These are phyloP conservation scores for Cetoscarus ocellatus DNA, from an alignment of 2,797 vertebrate genomes.

Conservation along the genomic window DNA sequence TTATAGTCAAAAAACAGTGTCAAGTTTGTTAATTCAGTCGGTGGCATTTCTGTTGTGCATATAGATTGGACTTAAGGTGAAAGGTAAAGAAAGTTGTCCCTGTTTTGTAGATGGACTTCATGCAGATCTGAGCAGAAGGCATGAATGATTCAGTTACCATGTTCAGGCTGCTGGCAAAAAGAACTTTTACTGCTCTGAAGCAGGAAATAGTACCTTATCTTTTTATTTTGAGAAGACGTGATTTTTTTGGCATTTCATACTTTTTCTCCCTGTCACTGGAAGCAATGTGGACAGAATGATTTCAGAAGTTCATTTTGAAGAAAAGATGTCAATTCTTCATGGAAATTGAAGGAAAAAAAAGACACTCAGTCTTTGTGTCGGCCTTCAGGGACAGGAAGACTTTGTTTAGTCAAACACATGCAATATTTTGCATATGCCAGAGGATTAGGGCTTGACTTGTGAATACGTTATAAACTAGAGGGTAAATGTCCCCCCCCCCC, in stretches of 20 bases:
- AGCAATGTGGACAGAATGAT: slow-evolving; percentile 35
- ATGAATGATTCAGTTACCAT: slow-evolving; percentile 54
- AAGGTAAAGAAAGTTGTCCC: slow-evolving; percentile 56
- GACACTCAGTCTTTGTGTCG: slow-evolving; percentile 1
- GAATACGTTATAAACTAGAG: slow-evolving; percentile 40
- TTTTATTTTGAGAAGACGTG: slow-evolving; percentile 20
- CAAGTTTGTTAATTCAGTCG: slow-evolving; percentile 31
- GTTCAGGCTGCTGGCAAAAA: slow-evolving; percentile 41
- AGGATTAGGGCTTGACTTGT: slow-evolving; percentile 11
- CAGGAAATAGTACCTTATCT: slow-evolving; percentile 31
- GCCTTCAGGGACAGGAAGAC: slow-evolving; percentile 13
- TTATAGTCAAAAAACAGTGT: slow-evolving; percentile 47
- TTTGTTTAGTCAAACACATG: slow-evolving; percentile 41
- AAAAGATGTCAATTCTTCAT: slow-evolving; percentile 27
- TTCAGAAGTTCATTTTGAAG: slow-evolving; percentile 40
- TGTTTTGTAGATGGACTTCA: slow-evolving; percentile 57
- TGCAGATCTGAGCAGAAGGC: slow-evolving; percentile 64
- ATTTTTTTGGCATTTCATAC: slow-evolving; percentile 22
- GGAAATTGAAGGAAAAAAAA: neutral
- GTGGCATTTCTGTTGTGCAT: slow-evolving; percentile 69
- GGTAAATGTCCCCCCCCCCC: slow-evolving; percentile 28
- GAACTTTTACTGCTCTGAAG: slow-evolving; percentile 50
- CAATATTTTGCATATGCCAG: slow-evolving; percentile 3
- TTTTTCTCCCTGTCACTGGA: slow-evolving; percentile 5
- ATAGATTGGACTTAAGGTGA: slow-evolving; percentile 70